Base-by-base conservation (phyloP, 1,140 invertebrate genomes). In the Pseudomyrmex sp. region DNA sequence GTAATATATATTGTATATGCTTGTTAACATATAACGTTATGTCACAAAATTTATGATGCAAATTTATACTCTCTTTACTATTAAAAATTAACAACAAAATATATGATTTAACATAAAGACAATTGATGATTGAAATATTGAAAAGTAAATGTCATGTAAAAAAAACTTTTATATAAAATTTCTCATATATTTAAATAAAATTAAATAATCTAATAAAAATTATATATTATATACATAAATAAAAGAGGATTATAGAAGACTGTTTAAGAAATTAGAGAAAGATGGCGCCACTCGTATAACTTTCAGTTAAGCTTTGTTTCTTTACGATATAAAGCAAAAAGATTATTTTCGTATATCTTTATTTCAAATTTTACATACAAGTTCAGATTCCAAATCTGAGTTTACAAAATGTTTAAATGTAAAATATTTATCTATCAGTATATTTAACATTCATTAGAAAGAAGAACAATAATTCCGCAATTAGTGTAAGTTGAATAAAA, bases 261-360 rank as follows among this genome's bases (percentile, higher is more conserved):
- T 58, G 56, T 73, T 73, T 73, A 59, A 10, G 4, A 58, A 44
- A 73, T 73, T 73, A 58, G 35, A 59, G 69, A 73, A 73, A 73
- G 69, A 73, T 73, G 69, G 69, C 69, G 69, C 69, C 69, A 73
- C 69, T 13, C 54, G n/a, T 59, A 58, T 18, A 46, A 20, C n/a
- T 73, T 72, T 59, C 69, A 58, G 26, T 13, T 26, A 46, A 4
- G n/a, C 35, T n/a, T 13, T 54, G 1, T 72, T 18, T 23, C 54
- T 10, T 8, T 69, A 26, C 20, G 13, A 18, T 26, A 5, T 23
- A 18, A 50, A 2, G 9, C 18, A 15, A 54, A 15, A 54, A 23
- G 20, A 9, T 1, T 3, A 13, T 23, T 2, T 52, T 2, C 23
- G n/a, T 50, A 23, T 20, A 7, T 0, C 5, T 35, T 35, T 35